Conservation (phyloP, 2,113 vertebrate genomes). For the Lepisosteus oculatus region DNA sequence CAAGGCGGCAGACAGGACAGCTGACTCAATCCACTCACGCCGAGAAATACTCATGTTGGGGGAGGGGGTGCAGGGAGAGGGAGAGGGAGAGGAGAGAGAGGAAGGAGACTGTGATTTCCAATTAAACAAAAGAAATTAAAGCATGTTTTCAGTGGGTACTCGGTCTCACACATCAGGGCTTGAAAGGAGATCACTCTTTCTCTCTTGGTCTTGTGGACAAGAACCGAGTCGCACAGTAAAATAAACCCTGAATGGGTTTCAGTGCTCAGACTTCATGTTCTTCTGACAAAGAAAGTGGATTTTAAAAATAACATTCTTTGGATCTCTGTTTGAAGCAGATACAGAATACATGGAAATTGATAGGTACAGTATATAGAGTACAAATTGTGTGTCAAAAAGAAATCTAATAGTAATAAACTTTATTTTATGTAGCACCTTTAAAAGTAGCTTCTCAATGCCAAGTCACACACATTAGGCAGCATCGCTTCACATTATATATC, state of each 20-base stretch:
- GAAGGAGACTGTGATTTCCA: conserved; percentile 72
- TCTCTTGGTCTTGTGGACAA: neutral
- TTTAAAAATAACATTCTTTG: too few relatives aligned
- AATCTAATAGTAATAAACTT: too few relatives aligned
- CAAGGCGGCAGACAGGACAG: conserved; percentile 53
- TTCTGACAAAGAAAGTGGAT: too few relatives aligned
- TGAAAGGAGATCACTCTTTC: conserved; percentile 42
- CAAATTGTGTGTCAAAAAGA: too few relatives aligned
- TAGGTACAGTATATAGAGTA: too few relatives aligned
- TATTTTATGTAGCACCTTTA: too few relatives aligned
- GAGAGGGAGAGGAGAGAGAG: conserved; percentile 52
- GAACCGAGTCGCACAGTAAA: conserved; percentile 13
- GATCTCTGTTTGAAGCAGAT: too few relatives aligned
- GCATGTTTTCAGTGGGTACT: conserved; percentile 59
- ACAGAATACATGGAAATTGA: too few relatives aligned
- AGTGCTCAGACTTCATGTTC: too few relatives aligned
- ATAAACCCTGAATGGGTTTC: neutral
- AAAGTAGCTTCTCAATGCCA: too few relatives aligned
- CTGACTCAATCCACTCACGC: neutral
- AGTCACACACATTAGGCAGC: too few relatives aligned
- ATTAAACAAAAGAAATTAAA: conserved; percentile 59
- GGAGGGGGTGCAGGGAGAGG: conserved; percentile 38
- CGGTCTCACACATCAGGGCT: conserved; percentile 72
- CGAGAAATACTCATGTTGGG: conserved; percentile 27
- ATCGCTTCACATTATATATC: too few relatives aligned